Evolutionary conservation across 1,140 invertebrate genomes (phyloP), one percentile per base, ranked within the genome.

Genomic region (Laupala kohalensis): DNA sequence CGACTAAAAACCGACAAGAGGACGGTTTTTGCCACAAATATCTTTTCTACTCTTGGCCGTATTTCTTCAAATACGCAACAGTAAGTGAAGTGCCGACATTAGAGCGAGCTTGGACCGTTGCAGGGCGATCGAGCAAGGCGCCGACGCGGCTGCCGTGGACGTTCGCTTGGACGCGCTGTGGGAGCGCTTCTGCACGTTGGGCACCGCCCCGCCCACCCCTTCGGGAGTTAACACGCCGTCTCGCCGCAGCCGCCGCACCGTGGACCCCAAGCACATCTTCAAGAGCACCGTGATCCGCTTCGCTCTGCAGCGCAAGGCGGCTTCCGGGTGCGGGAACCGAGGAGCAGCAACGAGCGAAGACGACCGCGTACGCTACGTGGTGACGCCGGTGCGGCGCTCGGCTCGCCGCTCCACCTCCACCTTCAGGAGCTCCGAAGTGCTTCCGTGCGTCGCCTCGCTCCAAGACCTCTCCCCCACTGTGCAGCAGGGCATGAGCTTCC

Each of bases 281-380:
- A 85, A 85, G 74, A 85, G 83, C 25, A 82, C 81, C 4, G 81
- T 85, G 6, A 85, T 86, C 24, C 76, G 83, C n/a, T 86, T 86
- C 77, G 84, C 84, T 5, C 80, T 86, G 53, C 76, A 79, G 73
- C 76, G 80, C 75, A 76, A 76, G 23, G 77, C 73, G 64, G 65
- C n/a, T n/a, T n/a, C n/a, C n/a, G n/a, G n/a, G n/a, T n/a, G n/a
- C n/a, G n/a, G n/a, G n/a, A n/a, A n/a, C n/a, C n/a, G n/a, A n/a
- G n/a, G n/a, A n/a, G n/a, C n/a, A n/a, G n/a, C n/a, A n/a, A n/a
- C n/a, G n/a, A n/a, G n/a, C n/a, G n/a, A n/a, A n/a, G n/a, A n/a
- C n/a, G n/a, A n/a, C n/a, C n/a, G n/a, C n/a, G n/a, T n/a, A n/a
- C n/a, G n/a, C n/a, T n/a, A n/a, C n/a, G n/a, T n/a, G n/a, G n/a